These are phyloP conservation scores for Notoglanidium macrostoma DNA, from an alignment of 2,797 vertebrate genomes.

Conservation along the genomic window DNA sequence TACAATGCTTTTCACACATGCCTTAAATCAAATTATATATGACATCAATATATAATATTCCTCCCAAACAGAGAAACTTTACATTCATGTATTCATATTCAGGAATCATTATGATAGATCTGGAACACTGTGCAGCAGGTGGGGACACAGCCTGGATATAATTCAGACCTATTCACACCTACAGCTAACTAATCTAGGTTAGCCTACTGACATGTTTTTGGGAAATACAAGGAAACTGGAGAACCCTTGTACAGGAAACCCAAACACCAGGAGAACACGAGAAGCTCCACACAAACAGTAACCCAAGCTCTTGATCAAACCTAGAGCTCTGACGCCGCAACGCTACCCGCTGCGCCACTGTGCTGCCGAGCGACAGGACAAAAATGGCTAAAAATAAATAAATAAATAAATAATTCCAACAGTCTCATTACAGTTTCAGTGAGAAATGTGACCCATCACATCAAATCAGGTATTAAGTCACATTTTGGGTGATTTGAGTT, in stretches of 20 bases:
- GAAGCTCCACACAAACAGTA: neutral
- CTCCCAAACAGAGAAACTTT: neutral
- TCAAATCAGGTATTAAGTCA: too few species aligned
- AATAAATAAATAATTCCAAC: neutral
- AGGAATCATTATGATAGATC: neutral
- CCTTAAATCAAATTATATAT: too few species aligned
- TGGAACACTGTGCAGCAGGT: neutral
- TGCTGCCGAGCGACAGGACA: slow-evolving; percentile 1
- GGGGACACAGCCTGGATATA: neutral
- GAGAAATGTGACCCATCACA: neutral
- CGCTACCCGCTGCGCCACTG: neutral
- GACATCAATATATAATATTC: neutral
- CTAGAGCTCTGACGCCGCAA: neutral
- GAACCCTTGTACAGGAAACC: neutral
- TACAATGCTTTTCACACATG: neutral
- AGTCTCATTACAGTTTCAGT: neutral
- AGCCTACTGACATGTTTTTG: neutral
- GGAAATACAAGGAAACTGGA: neutral
- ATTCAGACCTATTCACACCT: neutral
- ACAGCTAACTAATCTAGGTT: neutral
- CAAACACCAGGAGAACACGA: neutral
- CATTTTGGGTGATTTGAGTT: too few species aligned
- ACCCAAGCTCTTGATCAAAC: neutral
- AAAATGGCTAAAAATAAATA: neutral
- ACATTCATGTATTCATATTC: neutral